Conservation (phyloP, 1,140 invertebrate species). For the Microplitis mediator region DNA sequence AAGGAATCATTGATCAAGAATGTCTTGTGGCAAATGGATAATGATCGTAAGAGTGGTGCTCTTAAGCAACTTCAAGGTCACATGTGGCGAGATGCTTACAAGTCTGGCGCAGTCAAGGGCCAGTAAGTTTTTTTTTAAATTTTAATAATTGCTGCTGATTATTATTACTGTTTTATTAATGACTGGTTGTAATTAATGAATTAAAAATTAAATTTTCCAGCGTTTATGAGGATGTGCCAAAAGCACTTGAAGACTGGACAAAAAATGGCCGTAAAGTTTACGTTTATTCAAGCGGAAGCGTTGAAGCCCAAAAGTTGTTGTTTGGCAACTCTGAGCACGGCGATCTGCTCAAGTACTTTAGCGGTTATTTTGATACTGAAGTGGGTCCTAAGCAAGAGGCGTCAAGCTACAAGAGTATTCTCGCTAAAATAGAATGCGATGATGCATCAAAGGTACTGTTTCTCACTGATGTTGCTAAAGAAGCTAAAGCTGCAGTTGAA, state of each 20-base stretch:
- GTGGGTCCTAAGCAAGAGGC: constrained; percentile 79
- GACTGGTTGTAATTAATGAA: too few species aligned
- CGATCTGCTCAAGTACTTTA: constrained; percentile 76
- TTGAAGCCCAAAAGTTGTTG: constrained; percentile 87
- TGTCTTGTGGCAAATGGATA: constrained; percentile 81
- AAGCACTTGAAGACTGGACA: constrained; percentile 75
- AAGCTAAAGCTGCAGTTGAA: constrained; percentile 78
- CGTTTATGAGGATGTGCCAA: constrained; percentile 83
- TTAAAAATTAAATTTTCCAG: constrained; percentile 59
- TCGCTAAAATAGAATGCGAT: constrained; percentile 68
- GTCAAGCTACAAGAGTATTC: constrained; percentile 78
- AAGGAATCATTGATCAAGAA: constrained; percentile 69
- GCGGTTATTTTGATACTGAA: constrained; percentile 85
- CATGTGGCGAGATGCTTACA: constrained; percentile 86
- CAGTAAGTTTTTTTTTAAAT: constrained; percentile 74
- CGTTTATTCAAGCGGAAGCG: constrained; percentile 91
- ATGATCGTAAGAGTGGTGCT: constrained; percentile 78
- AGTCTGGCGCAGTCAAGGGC: constrained; percentile 76
- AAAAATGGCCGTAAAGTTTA: constrained; percentile 73
- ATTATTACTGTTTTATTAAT: too few species aligned
- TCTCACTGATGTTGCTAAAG: constrained; percentile 83
- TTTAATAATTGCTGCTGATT: too few species aligned
- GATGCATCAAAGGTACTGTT: constrained; percentile 76
- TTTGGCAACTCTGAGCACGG: constrained; percentile 80
- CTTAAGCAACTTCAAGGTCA: constrained; percentile 88